A percentile compares a stretch with the other conserved stretches of the same genome.
Evolutionary conservation across 1,140 invertebrate species (phyloP).

Genomic region (Hirudo medicinalis): DNA sequence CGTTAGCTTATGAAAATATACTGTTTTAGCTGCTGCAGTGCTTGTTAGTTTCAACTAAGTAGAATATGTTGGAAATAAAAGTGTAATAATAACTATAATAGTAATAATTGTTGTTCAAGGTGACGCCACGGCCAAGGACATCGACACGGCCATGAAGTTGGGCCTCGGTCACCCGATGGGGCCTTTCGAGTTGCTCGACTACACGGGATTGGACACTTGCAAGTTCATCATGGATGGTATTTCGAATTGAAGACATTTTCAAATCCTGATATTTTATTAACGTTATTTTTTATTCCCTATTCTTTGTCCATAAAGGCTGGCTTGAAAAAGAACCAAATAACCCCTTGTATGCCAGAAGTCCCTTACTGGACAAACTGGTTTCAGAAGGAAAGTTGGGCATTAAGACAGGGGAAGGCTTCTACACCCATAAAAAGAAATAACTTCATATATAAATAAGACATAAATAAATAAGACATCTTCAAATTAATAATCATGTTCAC

Average conservation of each 20-base stretch:
- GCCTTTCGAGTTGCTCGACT: conserved; percentile 65
- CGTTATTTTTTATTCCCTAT: background rate
- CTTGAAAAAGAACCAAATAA: conserved; percentile 62
- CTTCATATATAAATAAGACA: no score
- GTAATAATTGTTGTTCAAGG: conserved; percentile 35
- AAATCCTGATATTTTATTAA: background rate
- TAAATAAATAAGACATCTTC: no score
- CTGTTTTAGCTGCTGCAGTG: no score
- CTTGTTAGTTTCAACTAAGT: no score
- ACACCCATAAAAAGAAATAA: conserved; percentile 52
- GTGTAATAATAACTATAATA: background rate
- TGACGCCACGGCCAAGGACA: conserved; percentile 57
- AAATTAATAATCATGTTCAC: no score
- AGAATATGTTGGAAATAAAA: no score
- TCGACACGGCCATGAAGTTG: conserved; percentile 74
- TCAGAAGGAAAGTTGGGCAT: conserved; percentile 64
- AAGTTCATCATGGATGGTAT: conserved; percentile 47
- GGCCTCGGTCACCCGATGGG: conserved; percentile 74
- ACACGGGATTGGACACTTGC: conserved; percentile 58
- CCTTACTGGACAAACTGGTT: conserved; percentile 58
- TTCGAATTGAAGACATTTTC: background rate
- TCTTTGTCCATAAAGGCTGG: conserved; percentile 50
- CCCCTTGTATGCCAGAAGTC: conserved; percentile 55
- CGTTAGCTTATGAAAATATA: no score
- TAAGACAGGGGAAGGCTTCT: conserved; percentile 75